Base-by-base conservation (phyloP, 2,797 vertebrate species). In the Sylvia borin region DNA sequence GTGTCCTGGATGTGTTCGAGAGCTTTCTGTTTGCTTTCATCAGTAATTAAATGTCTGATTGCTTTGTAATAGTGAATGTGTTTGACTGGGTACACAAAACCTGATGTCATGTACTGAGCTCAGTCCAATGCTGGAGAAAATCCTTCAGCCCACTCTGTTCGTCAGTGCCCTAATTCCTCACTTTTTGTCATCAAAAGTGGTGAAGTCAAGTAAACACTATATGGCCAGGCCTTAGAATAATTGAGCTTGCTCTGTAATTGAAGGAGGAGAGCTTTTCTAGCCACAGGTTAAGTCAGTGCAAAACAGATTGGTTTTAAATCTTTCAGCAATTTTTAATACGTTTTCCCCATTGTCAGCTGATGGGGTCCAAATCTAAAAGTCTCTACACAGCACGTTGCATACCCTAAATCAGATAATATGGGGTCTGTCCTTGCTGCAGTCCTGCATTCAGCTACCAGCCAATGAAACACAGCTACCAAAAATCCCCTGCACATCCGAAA, bases 31-130 rank as follows among this genome's bases (percentile, higher is more conserved):
- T 94, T 91, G 82, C 53, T 88, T 90, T 87, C 3, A 7, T 93
- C 79, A 81, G 79, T 89, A 88, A 96, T 93, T 95, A 94, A 95
- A 86, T 72, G 88, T 94, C 66, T 74, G 90, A 90, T 90, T 78
- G 80, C 67, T 92, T 61, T 90, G 48, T 78, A 91, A 66, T 36
- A 78, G 70, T 51, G 53, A 60, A 29, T 17, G 55, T 87, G 64
- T 82, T 79, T 84, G 88, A 84, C 64, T 67, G 67, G 83, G 72
- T 71, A 84, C 85, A 82, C 71, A 93, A 88, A 92, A 74, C 38
- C 67, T 64, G 77, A 74, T 58, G 64, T 65, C 79, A 45, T 12
- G 20, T 36, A 26, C 84, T 55, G 51, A 75, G 82, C 79, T 74
- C 51, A 51, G 67, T 9, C 54, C 55, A 43, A 3, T 34, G 26